Conservation (phyloP, 2,797 vertebrate genomes). For the Rhinoraja longicauda region DNA sequence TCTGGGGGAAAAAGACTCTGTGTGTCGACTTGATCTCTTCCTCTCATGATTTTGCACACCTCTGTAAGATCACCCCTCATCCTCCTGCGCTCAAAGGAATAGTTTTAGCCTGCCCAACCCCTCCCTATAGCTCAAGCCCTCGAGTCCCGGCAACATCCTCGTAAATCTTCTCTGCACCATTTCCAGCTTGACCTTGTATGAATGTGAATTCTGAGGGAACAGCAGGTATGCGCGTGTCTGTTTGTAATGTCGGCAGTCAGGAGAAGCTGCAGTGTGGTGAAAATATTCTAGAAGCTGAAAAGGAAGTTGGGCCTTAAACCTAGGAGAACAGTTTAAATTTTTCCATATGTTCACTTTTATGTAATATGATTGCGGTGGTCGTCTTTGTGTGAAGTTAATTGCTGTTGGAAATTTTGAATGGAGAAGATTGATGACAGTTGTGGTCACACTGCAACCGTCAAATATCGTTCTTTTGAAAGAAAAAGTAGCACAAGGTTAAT, state of each 20-base stretch:
- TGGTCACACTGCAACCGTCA: not conserved
- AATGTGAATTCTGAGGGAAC: not conserved
- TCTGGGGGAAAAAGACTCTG: no score
- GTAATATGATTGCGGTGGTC: conserved; percentile 10
- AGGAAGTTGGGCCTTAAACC: conserved; percentile 28
- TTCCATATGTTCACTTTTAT: conserved; percentile 27
- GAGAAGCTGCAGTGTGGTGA: not conserved
- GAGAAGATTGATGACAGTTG: not conserved
- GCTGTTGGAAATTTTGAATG: conserved; percentile 12
- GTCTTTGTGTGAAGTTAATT: not conserved
- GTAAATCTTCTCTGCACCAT: no score
- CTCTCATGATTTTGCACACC: no score
- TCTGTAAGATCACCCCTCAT: no score
- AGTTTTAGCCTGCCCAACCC: no score
- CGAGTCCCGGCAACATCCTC: no score
- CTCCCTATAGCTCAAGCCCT: no score
- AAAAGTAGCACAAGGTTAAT: not conserved
- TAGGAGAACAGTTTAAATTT: conserved; percentile 6
- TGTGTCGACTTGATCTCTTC: no score
- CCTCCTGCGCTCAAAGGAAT: no score
- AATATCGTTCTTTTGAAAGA: not conserved
- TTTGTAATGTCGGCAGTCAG: not conserved
- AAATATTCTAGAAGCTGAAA: conserved; percentile 6
- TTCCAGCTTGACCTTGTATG: not conserved
- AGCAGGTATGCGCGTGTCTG: not conserved